Percentiles rank a stretch among this genome's conserved stretches.
Conservation (phyloP, 1,140 invertebrate genomes). For the Hycleus cichorii region DNA sequence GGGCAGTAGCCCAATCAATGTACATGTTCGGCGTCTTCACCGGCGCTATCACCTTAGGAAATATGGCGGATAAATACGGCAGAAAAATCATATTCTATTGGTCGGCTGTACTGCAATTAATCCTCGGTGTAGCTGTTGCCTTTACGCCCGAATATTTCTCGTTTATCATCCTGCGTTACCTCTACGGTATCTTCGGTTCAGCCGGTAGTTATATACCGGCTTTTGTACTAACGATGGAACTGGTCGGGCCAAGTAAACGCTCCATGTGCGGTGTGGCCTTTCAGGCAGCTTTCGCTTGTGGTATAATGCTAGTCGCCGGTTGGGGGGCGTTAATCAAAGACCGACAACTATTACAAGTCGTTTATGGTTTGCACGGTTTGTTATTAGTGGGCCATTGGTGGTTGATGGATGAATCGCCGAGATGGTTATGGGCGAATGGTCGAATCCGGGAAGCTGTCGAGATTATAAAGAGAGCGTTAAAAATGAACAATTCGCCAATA, state of each 20-base stretch:
- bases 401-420: slow-evolving; percentile 77
- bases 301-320: slow-evolving; percentile 73
- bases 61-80: slow-evolving; percentile 79
- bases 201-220: slow-evolving; percentile 76
- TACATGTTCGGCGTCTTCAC: slow-evolving; percentile 89
- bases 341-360: slow-evolving; percentile 63
- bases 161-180: slow-evolving; percentile 60
- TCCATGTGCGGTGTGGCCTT: slow-evolving; percentile 76
- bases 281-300: slow-evolving; percentile 70
- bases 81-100: slow-evolving; percentile 73
- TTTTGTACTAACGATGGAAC: slow-evolving; percentile 81
- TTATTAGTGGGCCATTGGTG: slow-evolving; percentile 73
- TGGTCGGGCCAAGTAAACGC: slow-evolving; percentile 72
- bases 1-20: slow-evolving; percentile 66
- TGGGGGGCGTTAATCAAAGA: slow-evolving; percentile 75
- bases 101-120: slow-evolving; percentile 61
- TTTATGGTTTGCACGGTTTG: slow-evolving; percentile 68
- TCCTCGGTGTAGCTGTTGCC: slow-evolving; percentile 63
- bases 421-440: slow-evolving; percentile 78
- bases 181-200: slow-evolving; percentile 75
- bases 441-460: slow-evolving; percentile 59
- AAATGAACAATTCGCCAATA: slow-evolving; percentile 57
- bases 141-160: slow-evolving; percentile 67
- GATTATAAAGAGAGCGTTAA: slow-evolving; percentile 64
- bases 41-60: slow-evolving; percentile 76